Percentiles rank a stretch among this genome's conserved stretches.
Evolutionary conservation across 2,888 invertebrate genomes (phyloP).

Genomic region (Protonemura montana): DNA sequence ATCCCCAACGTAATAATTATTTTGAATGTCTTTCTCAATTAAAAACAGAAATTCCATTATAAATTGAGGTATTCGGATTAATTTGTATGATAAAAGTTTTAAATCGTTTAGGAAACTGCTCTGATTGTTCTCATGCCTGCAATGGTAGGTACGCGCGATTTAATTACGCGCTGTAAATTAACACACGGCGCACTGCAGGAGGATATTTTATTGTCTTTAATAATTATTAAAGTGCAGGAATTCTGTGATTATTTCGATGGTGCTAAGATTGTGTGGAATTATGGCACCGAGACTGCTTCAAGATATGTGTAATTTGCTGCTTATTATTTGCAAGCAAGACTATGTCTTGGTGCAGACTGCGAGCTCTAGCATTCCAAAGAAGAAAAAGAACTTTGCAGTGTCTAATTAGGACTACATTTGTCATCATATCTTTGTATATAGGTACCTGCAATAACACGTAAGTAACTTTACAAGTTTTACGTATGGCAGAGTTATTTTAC

Average conservation of each 20-base stretch:
- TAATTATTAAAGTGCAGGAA: constrained; percentile 28
- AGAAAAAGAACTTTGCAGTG: not conserved
- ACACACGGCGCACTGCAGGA: not conserved
- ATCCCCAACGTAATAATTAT: constrained; percentile 30
- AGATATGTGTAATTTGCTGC: not conserved
- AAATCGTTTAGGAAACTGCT: constrained; percentile 37
- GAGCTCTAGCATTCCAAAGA: not conserved
- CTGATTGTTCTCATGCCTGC: constrained; percentile 26
- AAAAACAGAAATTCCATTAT: constrained; percentile 38
- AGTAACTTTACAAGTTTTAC: not conserved
- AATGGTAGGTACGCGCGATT: not conserved
- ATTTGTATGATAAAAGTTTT: constrained; percentile 35
- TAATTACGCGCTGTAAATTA: constrained; percentile 20
- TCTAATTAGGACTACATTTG: constrained; percentile 36
- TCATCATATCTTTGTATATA: constrained; percentile 30
- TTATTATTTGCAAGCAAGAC: not conserved
- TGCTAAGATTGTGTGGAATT: constrained; percentile 17
- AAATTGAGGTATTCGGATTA: constrained; percentile 37
- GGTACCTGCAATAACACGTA: not conserved
- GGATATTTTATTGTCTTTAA: constrained; percentile 20
- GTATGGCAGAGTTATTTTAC: not conserved
- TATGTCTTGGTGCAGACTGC: not conserved
- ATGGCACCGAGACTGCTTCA: constrained; percentile 17
- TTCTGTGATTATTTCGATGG: constrained; percentile 30
- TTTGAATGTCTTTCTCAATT: constrained; percentile 36